Evolutionary conservation across 1,140 invertebrate genomes (phyloP), one percentile per base, ranked within the genome.

Genomic region (Pentalonia nigronervosa): DNA sequence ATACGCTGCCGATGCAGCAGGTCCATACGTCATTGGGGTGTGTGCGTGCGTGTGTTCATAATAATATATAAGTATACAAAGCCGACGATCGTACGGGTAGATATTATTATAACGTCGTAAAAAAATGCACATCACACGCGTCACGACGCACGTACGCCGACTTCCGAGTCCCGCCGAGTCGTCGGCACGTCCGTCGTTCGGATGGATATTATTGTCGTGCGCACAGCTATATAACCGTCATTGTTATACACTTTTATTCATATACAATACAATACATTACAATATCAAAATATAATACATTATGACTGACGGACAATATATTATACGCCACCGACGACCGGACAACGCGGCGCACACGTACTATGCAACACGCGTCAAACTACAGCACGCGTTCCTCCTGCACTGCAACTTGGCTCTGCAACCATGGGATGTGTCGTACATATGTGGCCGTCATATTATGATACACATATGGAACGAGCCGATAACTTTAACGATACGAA

Each of bases 81-180:
- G 60, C 30, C 14, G 60, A 67, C 14, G 60, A 67, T 67, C 60
- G 60, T 67, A 76, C 60, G 30, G 17, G 60, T n/a, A 30, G 60
- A 76, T 67, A 67, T 67, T 67, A 30, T 67, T 76, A 76, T 76
- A 76, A 76, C n/a, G 60, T 76, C 60, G 30, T 76, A 67, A 76
- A 76, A 76, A 76, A 76, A 76, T n/a, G 30, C 60, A 76, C 60
- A n/a, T 76, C 60, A 67, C 60, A 67, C 60, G 30, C 60, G 60
- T 67, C 60, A 76, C 60, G 60, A 76, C 60, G 60, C 60, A n/a
- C 60, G 14, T 30, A 67, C 60, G 11, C 56, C 50, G 50, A 67
- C 60, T 67, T 67, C 60, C 60, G 30, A 76, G 4, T n/a, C 11
- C 30, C 30, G 30, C 30, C 14, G 60, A 7, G n/a, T 76, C n/a